Evolutionary conservation across 37 sponge, comb jelly and placozoan species (phyloP).

Genomic region (Mnemiopsis leidyi): DNA sequence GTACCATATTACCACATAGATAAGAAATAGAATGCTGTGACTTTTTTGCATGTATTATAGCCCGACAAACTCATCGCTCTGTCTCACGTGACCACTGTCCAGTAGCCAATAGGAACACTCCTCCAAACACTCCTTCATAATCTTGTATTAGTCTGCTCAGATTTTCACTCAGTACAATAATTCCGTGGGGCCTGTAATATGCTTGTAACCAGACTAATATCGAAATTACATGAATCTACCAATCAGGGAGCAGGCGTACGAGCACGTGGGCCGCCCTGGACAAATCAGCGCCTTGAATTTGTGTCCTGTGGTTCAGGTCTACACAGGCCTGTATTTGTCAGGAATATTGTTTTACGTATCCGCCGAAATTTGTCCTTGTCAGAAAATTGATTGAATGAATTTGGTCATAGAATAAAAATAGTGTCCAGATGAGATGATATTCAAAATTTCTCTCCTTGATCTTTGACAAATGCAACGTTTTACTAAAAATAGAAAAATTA

Average conservation of each 20-base stretch:
- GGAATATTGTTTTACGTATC: not conserved
- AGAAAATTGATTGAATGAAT: not conserved
- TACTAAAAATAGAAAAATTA: too few species aligned
- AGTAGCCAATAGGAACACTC: not conserved
- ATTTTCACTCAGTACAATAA: constrained; percentile 31
- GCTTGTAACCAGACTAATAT: constrained; percentile 63
- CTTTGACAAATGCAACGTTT: too few species aligned
- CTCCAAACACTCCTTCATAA: not conserved
- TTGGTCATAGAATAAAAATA: not conserved
- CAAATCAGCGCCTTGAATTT: not conserved
- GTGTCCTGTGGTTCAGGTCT: not conserved
- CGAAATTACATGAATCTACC: constrained; percentile 26
- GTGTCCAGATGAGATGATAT: too few species aligned
- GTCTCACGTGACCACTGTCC: too few species aligned
- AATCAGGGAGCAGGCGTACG: not conserved
- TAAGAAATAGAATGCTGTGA: too few species aligned
- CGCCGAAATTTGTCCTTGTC: not conserved
- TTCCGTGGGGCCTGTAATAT: constrained; percentile 29
- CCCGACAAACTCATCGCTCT: too few species aligned
- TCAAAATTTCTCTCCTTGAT: too few species aligned
- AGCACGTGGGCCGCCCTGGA: not conserved
- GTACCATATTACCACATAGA: too few species aligned
- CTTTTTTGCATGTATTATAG: too few species aligned
- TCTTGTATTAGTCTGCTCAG: constrained; percentile 3
- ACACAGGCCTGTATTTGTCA: not conserved